Evolutionary conservation across 2,888 invertebrate species (phyloP).

Genomic region (Alviniconcha strummeri): DNA sequence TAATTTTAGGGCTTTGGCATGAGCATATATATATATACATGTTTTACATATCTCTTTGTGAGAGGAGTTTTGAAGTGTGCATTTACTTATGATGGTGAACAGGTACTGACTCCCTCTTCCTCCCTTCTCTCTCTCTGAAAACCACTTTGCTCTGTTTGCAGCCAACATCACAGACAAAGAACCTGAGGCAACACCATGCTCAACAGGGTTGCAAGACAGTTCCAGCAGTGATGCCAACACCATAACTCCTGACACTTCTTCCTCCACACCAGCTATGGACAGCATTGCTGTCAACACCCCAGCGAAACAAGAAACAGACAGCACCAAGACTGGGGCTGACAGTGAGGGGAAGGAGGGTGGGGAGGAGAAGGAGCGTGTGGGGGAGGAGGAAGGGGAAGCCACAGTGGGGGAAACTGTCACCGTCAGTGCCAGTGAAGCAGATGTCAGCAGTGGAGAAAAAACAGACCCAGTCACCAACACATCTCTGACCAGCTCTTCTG

Average conservation of each 20-base stretch:
- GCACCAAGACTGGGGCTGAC: not conserved
- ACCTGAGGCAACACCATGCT: not conserved
- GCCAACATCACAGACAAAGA: constrained; percentile 19
- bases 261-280: not conserved
- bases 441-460: not conserved
- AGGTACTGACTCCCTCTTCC: too few species aligned
- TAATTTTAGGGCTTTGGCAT: too few species aligned
- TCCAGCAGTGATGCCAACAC: too few species aligned
- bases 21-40: too few species aligned
- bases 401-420: not conserved
- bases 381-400: not conserved
- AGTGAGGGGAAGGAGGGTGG: not conserved
- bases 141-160: not conserved
- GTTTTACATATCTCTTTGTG: too few species aligned
- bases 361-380: not conserved
- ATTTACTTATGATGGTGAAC: too few species aligned
- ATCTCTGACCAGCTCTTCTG: not conserved
- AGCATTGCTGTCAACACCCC: constrained; percentile 15
- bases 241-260: not conserved
- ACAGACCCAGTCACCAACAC: not conserved
- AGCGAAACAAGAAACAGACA: not conserved
- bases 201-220: not conserved
- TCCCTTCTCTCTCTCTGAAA: too few species aligned
- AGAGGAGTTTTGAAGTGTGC: too few species aligned
- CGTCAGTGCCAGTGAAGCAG: not conserved